Base-by-base conservation (phyloP, 1,140 invertebrate species). In the Leptinotarsa undecemlineata region DNA sequence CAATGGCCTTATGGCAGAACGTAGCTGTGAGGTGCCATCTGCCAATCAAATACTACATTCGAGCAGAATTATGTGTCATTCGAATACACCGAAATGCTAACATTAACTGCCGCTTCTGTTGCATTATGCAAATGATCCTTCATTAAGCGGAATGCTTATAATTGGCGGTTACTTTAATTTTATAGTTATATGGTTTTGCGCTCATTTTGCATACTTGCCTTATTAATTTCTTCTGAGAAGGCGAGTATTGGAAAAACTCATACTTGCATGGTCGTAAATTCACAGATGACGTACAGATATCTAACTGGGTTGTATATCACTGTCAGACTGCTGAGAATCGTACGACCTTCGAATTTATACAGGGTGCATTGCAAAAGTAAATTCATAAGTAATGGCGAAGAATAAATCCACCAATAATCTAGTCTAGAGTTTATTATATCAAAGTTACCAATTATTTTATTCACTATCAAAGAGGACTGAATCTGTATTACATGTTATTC, bases 81-180 rank as follows among this genome's bases (percentile, higher is more conserved):
- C 51, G n/a, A 57, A 57, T 57, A 57, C 51, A 57, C 4, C 51
- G 17, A 57, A 57, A 57, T 57, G 15, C 51, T 19, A n/a, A 57
- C 17, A 57, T 57, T 57, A 57, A 57, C 17, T 57, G 51, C 51
- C n/a, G 51, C 51, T 57, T 57, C 51, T 57, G 51, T 57, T 57
- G 51, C 51, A 57, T 57, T 57, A 57, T 57, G 51, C 51, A 57
- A 57, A 57, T 57, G 51, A 57, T 57, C 17, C 15, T 57, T 57
- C 51, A 57, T 57, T 57, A 57, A 57, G 51, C n/a, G 51, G 51
- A 57, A 57, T 57, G 15, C 51, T 57, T 8, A 57, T 57, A 57
- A 57, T 57, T 57, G 51, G 51, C 51, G n/a, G 51, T 57, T 57
- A 57, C n/a, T 57, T 57, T 57, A 57, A 57, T 57, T 57, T 57